Base-by-base conservation (phyloP, 2,113 vertebrate genomes). In the Anolis sagrei region DNA sequence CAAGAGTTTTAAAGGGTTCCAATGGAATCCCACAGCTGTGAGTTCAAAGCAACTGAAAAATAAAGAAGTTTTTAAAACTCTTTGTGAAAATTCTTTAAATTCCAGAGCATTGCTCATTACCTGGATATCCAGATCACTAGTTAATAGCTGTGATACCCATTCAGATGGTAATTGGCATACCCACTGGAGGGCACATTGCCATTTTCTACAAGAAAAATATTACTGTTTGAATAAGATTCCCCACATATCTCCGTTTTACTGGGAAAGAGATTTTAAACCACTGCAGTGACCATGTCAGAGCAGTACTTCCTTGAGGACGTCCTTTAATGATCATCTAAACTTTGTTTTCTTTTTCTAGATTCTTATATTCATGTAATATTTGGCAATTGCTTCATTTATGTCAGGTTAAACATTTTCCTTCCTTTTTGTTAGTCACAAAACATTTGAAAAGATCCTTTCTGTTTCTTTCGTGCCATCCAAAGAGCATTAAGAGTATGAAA, bases 261-360 rank as follows among this genome's bases (percentile, higher is more conserved):
- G 68, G 13, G 21, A 32, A 54, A 44, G 27, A 77, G 49, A 32
- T 77, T 77, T n/a, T 48, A 10, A 25, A 18, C 29, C 14, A 83
- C 27, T 74, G 11, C 54, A 61, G 11, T 82, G 51, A 29, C 27
- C 23, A 64, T 8, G 29, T 19, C 19, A 21, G 29, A 61, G 58
- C 5, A 78, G 19, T 78, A 21, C 39, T 44, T 44, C 39, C 39
- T 44, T 44, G 39, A 44, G 39, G 39, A 44, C 25, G 49, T 36
- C 78, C 27, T 23, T 73, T 69, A 49, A 68, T 69, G 48, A 8
- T 54, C 18, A 3, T 32, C 62, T 36, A 48, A 86, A 79, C 3
- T 78, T 64, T 44, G 54, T 79, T 86, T 58, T 86, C 51, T 61
- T 80, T 27, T 73, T 79, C 58, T 72, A 79, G 58, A 3, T 76